phyloP scores from a whole-genome alignment of 2,888 invertebrate genomes.

The Pelosia muscerda region DNA sequence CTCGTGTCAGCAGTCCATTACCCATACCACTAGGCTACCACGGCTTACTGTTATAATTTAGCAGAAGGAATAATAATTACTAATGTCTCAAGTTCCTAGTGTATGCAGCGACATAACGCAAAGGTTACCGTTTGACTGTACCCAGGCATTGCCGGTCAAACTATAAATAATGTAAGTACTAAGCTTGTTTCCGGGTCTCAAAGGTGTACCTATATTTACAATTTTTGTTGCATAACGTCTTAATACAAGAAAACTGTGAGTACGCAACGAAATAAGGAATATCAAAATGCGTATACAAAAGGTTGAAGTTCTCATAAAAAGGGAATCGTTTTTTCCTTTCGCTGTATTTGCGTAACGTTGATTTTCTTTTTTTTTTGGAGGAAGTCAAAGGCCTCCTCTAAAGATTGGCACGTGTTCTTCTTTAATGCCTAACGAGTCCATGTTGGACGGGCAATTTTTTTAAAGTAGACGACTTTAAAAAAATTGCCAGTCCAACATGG shows the following conservation, averaged over 20 bases:
- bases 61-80: not conserved
- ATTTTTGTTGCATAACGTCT: constrained; percentile 61
- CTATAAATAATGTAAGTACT: constrained; percentile 62
- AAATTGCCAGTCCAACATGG: no score
- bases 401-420: no score
- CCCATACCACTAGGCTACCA: no score
- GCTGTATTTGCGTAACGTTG: no score
- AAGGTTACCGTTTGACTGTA: constrained; percentile 62
- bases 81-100: constrained; percentile 35
- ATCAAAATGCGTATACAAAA: not conserved
- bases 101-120: constrained; percentile 39
- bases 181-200: constrained; percentile 62
- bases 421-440: no score
- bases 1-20: no score
- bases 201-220: constrained; percentile 57
- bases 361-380: no score
- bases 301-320: no score
- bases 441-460: no score
- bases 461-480: no score
- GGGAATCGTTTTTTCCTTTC: no score
- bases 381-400: no score
- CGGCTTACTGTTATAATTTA: not conserved
- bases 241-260: constrained; percentile 18
- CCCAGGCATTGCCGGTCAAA: constrained; percentile 60
- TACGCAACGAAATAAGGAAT: not conserved